These are phyloP conservation scores for Nothoprocta pentlandii DNA, from an alignment of 2,113 vertebrate genomes.

Conservation along the genomic window DNA sequence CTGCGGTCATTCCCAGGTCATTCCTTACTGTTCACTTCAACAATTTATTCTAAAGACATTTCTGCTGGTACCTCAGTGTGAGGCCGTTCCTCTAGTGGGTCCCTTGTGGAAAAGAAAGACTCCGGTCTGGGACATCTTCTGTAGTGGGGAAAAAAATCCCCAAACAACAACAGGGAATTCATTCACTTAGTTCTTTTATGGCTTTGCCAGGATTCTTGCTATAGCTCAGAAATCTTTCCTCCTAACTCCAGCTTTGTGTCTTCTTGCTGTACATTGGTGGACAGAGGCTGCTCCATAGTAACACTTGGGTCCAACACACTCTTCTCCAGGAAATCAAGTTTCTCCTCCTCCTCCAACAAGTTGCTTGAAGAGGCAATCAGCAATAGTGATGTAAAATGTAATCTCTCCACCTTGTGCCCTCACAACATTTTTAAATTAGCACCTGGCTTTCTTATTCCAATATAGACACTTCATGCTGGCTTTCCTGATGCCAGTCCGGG, in stretches of 20 bases:
- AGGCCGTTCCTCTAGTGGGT: too few species aligned
- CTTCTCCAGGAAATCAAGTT: background rate
- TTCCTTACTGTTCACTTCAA: background rate
- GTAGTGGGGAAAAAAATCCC: background rate
- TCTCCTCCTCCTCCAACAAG: too few species aligned
- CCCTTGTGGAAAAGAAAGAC: background rate
- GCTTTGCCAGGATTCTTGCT: background rate
- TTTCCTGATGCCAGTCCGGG: too few species aligned
- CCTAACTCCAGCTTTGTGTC: background rate
- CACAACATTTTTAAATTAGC: too few species aligned
- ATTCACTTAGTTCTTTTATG: background rate
- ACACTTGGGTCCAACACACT: background rate
- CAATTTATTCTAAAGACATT: background rate
- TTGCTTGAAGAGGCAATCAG: too few species aligned
- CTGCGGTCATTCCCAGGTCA: background rate
- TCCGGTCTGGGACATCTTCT: background rate
- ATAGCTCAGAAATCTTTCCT: accelerated
- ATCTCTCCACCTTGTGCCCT: too few species aligned
- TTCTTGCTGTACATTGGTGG: background rate
- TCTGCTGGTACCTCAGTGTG: background rate
- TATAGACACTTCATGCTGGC: too few species aligned
- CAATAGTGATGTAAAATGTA: too few species aligned
- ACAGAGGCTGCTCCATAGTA: background rate
- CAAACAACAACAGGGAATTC: background rate
- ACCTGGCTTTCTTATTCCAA: too few species aligned